Conservation (phyloP, 2,113 vertebrate genomes). For the Dipodomys stephensi region DNA sequence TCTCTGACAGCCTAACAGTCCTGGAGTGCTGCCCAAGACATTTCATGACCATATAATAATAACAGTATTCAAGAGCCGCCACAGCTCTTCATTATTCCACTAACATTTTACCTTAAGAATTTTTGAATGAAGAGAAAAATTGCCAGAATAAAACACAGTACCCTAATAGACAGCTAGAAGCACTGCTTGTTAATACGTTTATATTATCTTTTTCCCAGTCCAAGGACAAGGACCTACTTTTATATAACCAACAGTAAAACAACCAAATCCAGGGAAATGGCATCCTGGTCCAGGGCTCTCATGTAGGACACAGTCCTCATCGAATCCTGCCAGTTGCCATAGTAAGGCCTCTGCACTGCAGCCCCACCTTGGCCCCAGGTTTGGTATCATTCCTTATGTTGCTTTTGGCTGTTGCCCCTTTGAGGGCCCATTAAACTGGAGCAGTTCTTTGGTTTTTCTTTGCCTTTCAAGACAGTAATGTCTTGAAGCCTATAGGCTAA, state of each 20-base stretch:
- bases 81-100: background rate
- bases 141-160: background rate
- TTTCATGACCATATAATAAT: background rate
- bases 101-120: background rate
- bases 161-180: background rate
- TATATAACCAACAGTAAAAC: background rate
- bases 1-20: background rate
- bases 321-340: background rate
- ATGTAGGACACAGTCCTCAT: background rate
- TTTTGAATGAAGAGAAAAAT: constrained; percentile 32
- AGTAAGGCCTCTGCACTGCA: background rate
- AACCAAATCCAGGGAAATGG: background rate
- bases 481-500: background rate
- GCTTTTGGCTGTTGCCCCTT: background rate
- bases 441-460: background rate
- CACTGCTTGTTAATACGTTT: background rate
- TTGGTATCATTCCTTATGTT: background rate
- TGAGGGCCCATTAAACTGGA: background rate
- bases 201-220: background rate
- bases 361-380: background rate
- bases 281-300: background rate
- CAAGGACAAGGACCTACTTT: background rate
- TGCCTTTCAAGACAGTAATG: background rate
- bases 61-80: background rate
- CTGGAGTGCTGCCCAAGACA: background rate